A percentile compares a stretch with the other conserved stretches of the same genome.
Conservation (phyloP, 2,113 vertebrate genomes). For the Brachirus orientalis region DNA sequence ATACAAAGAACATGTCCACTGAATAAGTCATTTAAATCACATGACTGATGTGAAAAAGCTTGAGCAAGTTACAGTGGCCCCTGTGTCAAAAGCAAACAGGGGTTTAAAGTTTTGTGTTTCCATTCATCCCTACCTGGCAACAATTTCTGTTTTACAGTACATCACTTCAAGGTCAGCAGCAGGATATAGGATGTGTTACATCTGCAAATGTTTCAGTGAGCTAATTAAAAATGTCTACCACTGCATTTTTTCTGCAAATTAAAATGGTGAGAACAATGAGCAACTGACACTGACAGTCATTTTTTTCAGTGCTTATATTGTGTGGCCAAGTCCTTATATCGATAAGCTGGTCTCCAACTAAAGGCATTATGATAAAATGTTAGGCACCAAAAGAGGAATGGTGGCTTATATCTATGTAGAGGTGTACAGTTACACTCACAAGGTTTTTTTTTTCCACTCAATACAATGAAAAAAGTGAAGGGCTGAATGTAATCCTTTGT, state of each 20-base stretch:
- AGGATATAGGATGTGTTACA: conserved; percentile 23
- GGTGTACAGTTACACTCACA: background rate
- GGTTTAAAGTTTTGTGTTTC: conserved; percentile 49
- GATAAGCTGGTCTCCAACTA: too few relatives aligned
- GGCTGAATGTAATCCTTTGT: background rate
- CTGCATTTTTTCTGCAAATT: conserved; percentile 28
- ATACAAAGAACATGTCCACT: conserved; percentile 14
- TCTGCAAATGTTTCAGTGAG: conserved; percentile 17
- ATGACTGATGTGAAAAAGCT: conserved; percentile 70
- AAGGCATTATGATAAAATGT: too few relatives aligned
- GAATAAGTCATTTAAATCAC: conserved; percentile 35
- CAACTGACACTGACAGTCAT: conserved; percentile 22
- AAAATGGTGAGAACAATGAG: conserved; percentile 34
- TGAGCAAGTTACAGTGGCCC: conserved; percentile 64
- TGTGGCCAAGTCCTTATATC: conserved; percentile 50
- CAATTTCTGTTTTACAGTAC: conserved; percentile 38
- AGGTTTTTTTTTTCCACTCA: background rate
- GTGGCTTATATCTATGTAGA: conserved; percentile 4
- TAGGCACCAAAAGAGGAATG: conserved; percentile 4
- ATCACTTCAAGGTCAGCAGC: conserved; percentile 58
- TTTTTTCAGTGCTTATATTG: conserved; percentile 24
- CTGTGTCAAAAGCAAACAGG: conserved; percentile 59
- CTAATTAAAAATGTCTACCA: conserved; percentile 8
- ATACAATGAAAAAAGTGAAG: background rate
- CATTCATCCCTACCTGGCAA: conserved; percentile 54